These are phyloP conservation scores for Moxostoma hubbsi DNA, from an alignment of 2,797 vertebrate genomes.

Conservation along the genomic window DNA sequence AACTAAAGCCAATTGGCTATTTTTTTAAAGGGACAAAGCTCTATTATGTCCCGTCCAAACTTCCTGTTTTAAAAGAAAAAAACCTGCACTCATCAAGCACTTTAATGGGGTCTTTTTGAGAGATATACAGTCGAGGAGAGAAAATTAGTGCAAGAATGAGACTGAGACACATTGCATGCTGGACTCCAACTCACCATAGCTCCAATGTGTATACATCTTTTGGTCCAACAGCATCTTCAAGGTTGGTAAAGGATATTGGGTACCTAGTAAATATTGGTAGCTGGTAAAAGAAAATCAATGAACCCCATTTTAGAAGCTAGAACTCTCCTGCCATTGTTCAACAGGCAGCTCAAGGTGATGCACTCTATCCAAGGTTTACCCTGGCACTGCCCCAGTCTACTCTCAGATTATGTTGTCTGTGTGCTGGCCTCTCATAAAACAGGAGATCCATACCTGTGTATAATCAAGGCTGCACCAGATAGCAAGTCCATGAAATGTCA, in stretches of 20 bases:
- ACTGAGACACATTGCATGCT: background rate
- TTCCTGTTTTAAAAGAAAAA: too few species aligned
- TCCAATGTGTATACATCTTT: background rate
- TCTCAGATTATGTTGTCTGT: slow-evolving; percentile 42
- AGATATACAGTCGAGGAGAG: background rate
- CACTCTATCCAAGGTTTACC: background rate
- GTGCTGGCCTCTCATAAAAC: slow-evolving; percentile 36
- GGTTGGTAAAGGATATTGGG: background rate
- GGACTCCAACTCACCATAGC: background rate
- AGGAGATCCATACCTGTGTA: slow-evolving; percentile 52
- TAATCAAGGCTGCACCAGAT: slow-evolving; percentile 59
- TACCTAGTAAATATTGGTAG: too few species aligned
- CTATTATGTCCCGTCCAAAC: too few species aligned
- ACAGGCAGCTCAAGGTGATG: slow-evolving; percentile 20
- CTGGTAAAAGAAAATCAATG: background rate
- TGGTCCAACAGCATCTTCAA: background rate
- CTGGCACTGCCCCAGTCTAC: background rate
- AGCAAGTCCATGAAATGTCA: slow-evolving; percentile 57
- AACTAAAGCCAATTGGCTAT: too few species aligned
- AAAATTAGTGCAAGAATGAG: background rate
- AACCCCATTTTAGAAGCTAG: slow-evolving; percentile 20
- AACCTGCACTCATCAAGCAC: too few species aligned
- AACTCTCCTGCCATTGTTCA: slow-evolving; percentile 29
- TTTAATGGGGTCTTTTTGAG: background rate
- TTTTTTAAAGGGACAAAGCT: too few species aligned